Conservation (phyloP, 2,888 invertebrate species). For the Yponomeuta malinellus region DNA sequence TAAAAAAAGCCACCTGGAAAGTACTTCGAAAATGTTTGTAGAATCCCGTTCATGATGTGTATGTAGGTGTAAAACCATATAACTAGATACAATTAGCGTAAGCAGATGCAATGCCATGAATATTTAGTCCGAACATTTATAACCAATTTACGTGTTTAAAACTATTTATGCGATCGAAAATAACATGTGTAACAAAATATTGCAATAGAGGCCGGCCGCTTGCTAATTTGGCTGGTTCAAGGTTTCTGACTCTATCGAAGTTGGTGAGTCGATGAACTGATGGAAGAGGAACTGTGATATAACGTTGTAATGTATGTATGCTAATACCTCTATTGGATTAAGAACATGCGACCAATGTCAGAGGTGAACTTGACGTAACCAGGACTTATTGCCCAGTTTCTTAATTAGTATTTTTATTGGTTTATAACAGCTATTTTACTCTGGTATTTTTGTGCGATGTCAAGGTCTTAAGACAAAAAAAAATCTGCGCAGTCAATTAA, state of each 20-base stretch:
- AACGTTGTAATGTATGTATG: background rate
- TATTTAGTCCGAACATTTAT: background rate
- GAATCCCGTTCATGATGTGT: background rate
- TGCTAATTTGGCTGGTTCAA: constrained; percentile 1
- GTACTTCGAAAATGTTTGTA: background rate
- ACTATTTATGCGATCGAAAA: background rate
- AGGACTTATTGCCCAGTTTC: background rate
- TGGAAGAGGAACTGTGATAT: constrained; percentile 8
- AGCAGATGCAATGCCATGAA: background rate
- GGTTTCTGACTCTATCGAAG: constrained; percentile 6
- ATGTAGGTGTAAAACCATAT: background rate
- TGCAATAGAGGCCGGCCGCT: background rate
- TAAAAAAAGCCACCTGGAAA: background rate
- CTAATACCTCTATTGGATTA: background rate
- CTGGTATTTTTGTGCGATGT: background rate
- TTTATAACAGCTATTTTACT: background rate
- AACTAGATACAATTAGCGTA: background rate
- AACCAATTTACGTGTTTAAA: background rate
- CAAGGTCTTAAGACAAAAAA: background rate
- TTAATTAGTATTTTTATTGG: background rate
- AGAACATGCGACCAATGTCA: constrained; percentile 6
- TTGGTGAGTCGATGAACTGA: background rate
- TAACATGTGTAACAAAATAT: background rate
- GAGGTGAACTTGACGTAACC: constrained; percentile 4
- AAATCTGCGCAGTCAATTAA: too few species aligned